phyloP scores from a whole-genome alignment of 2,797 vertebrate genomes.

The Fistularia commersonii region DNA sequence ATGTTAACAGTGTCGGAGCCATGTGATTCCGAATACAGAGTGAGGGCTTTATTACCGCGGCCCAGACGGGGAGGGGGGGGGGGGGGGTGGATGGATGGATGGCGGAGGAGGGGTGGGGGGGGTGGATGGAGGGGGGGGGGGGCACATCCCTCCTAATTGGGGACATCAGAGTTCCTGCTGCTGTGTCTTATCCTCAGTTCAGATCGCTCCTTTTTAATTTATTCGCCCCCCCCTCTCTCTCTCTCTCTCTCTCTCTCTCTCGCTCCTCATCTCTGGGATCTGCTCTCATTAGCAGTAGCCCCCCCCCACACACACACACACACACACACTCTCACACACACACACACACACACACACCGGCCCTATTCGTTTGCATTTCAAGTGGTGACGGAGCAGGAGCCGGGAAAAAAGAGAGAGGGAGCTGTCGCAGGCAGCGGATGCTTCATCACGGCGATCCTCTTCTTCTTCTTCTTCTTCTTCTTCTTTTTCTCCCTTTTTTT shows the following conservation, averaged over 20 bases:
- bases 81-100: no score
- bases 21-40: slow-evolving; percentile 98
- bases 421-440: slow-evolving; percentile 73
- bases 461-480: slow-evolving; percentile 98
- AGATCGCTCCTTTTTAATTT: slow-evolving; percentile 89
- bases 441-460: slow-evolving; percentile 84
- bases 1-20: slow-evolving; percentile 99
- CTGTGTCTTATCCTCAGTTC: slow-evolving; percentile 93
- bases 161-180: slow-evolving; percentile 99
- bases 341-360: slow-evolving; percentile 52
- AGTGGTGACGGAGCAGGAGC: slow-evolving; percentile 89
- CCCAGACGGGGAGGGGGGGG: slow-evolving; percentile 94
- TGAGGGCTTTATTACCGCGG: slow-evolving; percentile 98
- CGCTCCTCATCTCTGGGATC: slow-evolving; percentile 88
- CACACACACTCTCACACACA: not conserved
- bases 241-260: slow-evolving; percentile 72
- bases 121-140: no score
- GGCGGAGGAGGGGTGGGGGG: no score
- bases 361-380: slow-evolving; percentile 98
- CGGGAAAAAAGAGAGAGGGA: slow-evolving; percentile 55
- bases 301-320: slow-evolving; percentile 31
- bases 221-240: slow-evolving; percentile 79
- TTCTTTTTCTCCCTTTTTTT: slow-evolving; percentile 76
- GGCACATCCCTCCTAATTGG: slow-evolving; percentile 99
- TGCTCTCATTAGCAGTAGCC: slow-evolving; percentile 98